A percentile compares a stretch with the other conserved stretches of the same genome.
phyloP scores from a whole-genome alignment of 1,140 invertebrate genomes.

The Panonychus citri region DNA sequence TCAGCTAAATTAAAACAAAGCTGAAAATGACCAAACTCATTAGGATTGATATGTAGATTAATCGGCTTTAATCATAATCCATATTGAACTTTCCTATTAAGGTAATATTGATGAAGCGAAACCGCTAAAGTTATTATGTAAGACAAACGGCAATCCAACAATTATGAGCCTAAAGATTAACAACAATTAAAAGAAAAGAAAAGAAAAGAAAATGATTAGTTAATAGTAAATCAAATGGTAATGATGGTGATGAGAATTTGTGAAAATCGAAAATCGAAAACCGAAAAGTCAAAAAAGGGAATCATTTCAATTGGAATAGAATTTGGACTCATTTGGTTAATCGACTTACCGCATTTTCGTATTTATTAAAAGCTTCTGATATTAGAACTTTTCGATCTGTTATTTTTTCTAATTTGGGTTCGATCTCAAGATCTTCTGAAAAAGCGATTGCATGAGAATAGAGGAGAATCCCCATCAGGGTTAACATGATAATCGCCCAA shows the following conservation, averaged over 20 bases:
- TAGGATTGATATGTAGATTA: no score
- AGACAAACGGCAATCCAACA: constrained; percentile 12
- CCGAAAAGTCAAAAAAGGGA: no score
- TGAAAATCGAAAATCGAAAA: no score
- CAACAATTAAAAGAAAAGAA: no score
- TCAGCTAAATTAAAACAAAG: no score
- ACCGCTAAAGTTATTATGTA: constrained; percentile 12
- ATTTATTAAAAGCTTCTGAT: constrained; percentile 2
- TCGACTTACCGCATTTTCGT: constrained; percentile 9
- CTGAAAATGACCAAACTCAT: no score
- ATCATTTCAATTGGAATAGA: no score
- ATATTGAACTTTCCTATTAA: constrained; percentile 9
- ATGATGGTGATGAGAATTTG: no score
- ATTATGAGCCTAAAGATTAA: constrained; percentile 1
- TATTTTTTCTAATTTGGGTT: background rate
- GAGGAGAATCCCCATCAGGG: constrained; percentile 13
- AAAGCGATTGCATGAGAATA: constrained; percentile 13
- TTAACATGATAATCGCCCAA: constrained; percentile 14
- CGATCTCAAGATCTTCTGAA: constrained; percentile 13
- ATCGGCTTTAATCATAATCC: constrained; percentile 5
- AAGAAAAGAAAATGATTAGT: no score
- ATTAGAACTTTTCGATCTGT: constrained; percentile 3
- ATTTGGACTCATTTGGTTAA: no score
- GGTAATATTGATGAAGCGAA: constrained; percentile 11
- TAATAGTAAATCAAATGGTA: no score